These are phyloP conservation scores for Mastomys natalensis DNA, from an alignment of 2,113 vertebrate genomes.

Conservation along the genomic window DNA sequence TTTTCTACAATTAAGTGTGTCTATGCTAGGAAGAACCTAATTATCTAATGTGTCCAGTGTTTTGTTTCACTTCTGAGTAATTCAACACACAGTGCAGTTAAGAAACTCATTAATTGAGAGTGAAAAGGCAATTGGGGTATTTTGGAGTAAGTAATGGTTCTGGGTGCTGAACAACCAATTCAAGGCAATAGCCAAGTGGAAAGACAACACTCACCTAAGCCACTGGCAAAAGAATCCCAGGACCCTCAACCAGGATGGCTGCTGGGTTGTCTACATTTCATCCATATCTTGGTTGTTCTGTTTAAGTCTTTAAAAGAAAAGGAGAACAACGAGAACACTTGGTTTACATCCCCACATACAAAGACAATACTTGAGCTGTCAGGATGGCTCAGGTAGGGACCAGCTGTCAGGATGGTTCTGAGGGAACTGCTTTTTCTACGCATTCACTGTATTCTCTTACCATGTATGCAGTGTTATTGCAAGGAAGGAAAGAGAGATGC, in stretches of 20 bases:
- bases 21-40: slow-evolving; percentile 61
- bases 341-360: neutral
- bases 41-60: slow-evolving; percentile 53
- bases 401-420: neutral
- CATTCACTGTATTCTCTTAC: neutral
- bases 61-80: slow-evolving; percentile 59
- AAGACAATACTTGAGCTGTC: neutral
- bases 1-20: slow-evolving; percentile 73
- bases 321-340: slow-evolving; percentile 21
- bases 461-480: neutral
- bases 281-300: neutral
- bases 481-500: neutral
- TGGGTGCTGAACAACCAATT: slow-evolving; percentile 58
- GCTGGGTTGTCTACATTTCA: neutral
- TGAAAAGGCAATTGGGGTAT: slow-evolving; percentile 69
- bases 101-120: slow-evolving; percentile 74
- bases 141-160: slow-evolving; percentile 71
- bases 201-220: slow-evolving; percentile 42
- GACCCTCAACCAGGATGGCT: neutral
- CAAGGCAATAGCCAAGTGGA: slow-evolving; percentile 60
- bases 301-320: neutral
- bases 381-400: neutral
- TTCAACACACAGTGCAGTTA: slow-evolving; percentile 56
- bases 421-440: neutral
- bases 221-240: slow-evolving; percentile 17